phyloP scores from a whole-genome alignment of 1,140 invertebrate genomes.

The Cecropterus lyciades region DNA sequence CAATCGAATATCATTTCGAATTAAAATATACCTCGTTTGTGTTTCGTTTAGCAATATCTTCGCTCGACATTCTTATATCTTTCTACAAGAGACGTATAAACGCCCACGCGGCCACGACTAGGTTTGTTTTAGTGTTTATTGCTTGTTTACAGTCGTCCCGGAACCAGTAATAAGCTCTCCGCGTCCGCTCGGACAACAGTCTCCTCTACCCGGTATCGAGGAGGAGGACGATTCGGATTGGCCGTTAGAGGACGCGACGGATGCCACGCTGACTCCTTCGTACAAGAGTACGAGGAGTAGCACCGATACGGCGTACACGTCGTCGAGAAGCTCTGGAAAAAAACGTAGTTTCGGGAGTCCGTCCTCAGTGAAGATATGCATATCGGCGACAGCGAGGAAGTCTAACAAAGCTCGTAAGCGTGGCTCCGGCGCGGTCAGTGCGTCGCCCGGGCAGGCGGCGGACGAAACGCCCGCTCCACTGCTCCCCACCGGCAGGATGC shows the following conservation, averaged over 20 bases:
- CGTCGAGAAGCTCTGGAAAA: constrained; percentile 75
- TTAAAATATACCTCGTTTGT: constrained; percentile 20
- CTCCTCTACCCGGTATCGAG: constrained; percentile 85
- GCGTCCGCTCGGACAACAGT: constrained; percentile 81
- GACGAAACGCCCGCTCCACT: constrained; percentile 57
- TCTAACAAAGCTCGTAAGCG: constrained; percentile 76
- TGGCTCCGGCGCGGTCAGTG: constrained; percentile 63
- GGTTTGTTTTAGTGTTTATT: constrained; percentile 51
- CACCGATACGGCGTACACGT: constrained; percentile 76
- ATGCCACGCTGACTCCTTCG: constrained; percentile 78
- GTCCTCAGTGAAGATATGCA: constrained; percentile 79
- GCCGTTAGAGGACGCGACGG: constrained; percentile 80
- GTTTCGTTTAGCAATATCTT: constrained; percentile 37
- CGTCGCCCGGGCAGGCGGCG: constrained; percentile 59
- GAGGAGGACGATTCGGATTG: constrained; percentile 86
- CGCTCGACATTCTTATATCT: constrained; percentile 27
- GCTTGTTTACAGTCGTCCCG: constrained; percentile 72
- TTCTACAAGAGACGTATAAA: constrained; percentile 14
- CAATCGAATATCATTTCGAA: constrained; percentile 9
- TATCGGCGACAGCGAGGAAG: constrained; percentile 77
- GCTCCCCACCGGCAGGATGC: constrained; percentile 88
- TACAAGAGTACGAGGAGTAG: constrained; percentile 82
- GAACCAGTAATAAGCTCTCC: constrained; percentile 79
- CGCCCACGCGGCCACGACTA: constrained; percentile 14
- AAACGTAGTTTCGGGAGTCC: constrained; percentile 74